Evolutionary conservation across 2,888 invertebrate species (phyloP), one percentile per base, ranked within the genome.

Genomic region (Hartigia nigra): DNA sequence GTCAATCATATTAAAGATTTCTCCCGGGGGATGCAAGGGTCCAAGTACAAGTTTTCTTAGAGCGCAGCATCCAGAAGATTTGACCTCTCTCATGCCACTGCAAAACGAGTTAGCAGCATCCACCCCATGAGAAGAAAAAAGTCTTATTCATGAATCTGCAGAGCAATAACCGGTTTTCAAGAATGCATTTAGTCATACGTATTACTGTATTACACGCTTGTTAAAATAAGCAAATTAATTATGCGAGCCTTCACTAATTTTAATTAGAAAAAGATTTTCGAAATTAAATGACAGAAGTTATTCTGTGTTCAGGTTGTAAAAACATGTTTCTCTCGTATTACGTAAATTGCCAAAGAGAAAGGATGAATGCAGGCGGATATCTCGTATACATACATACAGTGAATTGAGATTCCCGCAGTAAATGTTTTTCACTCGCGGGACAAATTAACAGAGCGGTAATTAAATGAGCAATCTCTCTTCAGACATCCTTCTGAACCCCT

Each of bases 51-150:
- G 55, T 23, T 34, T 77, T 69, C 81, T 78, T 77, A 77, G 69
- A 76, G 74, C 77, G 74, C 83, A 83, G 82, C 82, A 82, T 23
- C 31, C 55, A 69, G 39, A 32, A 76, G 75, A 76, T 76, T 32
- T 81, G 83, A 83, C 82, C 83, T 82, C 76, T 83, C 83, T 74
- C 83, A 83, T 79, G 83, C 82, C 81, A 81, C 74, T 78, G 76
- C 31, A 69, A 75, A 39, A 39, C 37, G 70, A 80, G 32, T 74
- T 69, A 77, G 72, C 75, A 78, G 72, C 74, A 74, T 37, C 31
- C 1, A 12, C 14, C 34, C 34, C 12, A 12, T 39, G 55, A 55
- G 23, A 55, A 23, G n/a, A n/a, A 9, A 55, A 9, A 9, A 9
- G 23, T 55, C 55, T 23, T 55, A 23, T 55, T 55, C 55, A 23